A percentile compares a stretch with the other conserved stretches of the same genome.
Evolutionary conservation across 2,888 invertebrate species (phyloP).

Genomic region (Euplagia quadripunctaria): DNA sequence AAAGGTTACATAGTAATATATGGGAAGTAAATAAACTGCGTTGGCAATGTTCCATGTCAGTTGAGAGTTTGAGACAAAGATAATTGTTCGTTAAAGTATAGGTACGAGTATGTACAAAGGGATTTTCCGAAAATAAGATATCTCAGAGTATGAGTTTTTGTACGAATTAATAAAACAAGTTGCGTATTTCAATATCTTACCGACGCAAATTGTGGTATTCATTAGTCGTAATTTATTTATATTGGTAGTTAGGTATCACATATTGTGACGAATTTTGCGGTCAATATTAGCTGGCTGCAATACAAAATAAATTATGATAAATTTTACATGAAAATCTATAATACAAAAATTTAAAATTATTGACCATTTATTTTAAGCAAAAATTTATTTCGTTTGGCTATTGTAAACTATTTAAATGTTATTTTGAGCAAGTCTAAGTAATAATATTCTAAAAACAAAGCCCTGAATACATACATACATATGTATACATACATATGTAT

Average conservation of each 20-base stretch:
- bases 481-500: neutral
- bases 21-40: conserved; percentile 34
- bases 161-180: conserved; percentile 16
- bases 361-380: no score
- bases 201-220: neutral
- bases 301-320: neutral
- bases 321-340: no score
- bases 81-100: conserved; percentile 34
- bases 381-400: no score
- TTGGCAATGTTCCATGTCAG: conserved; percentile 50
- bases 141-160: conserved; percentile 17
- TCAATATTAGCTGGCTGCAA: neutral
- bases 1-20: conserved; percentile 29
- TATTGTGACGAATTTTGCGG: neutral
- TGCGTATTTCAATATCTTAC: conserved; percentile 13
- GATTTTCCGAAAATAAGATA: conserved; percentile 32
- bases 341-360: no score
- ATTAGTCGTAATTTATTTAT: conserved; percentile 26
- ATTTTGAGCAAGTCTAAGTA: no score
- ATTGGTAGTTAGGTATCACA: neutral
- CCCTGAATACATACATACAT: neutral
- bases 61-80: conserved; percentile 42
- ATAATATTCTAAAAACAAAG: neutral
- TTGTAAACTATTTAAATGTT: neutral
- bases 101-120: conserved; percentile 7